phyloP scores from a whole-genome alignment of 2,797 vertebrate genomes.

The Coendou prehensilis region DNA sequence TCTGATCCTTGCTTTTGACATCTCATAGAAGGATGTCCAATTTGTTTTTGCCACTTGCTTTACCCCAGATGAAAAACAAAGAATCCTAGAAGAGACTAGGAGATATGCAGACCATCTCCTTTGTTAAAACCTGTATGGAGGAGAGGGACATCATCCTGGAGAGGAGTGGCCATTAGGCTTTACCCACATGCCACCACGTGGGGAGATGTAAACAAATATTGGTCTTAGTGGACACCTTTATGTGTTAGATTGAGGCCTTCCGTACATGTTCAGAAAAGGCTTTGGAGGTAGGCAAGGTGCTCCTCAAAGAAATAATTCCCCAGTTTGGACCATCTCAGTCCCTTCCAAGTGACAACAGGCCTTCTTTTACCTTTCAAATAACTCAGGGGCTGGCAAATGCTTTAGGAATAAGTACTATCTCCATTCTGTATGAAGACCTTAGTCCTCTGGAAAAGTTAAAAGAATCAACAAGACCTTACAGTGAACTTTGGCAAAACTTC shows the following conservation, averaged over 20 bases:
- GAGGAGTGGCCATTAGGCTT: neutral
- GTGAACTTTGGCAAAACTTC: neutral
- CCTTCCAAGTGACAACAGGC: neutral
- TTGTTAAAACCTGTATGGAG: neutral
- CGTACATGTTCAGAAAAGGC: neutral
- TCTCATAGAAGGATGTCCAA: no score
- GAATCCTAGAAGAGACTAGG: no score
- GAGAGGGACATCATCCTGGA: neutral
- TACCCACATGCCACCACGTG: neutral
- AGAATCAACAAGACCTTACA: neutral
- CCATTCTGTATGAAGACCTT: neutral
- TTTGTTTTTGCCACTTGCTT: no score
- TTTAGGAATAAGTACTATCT: neutral
- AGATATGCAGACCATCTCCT: neutral
- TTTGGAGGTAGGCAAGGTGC: neutral
- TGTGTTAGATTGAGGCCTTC: neutral
- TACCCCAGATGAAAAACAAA: no score
- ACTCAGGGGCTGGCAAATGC: neutral
- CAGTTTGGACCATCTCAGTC: neutral
- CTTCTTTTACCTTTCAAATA: neutral
- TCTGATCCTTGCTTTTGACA: no score
- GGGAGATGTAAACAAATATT: neutral
- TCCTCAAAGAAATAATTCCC: neutral
- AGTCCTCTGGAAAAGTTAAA: neutral
- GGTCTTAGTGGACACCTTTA: neutral